Evolutionary conservation across 2,113 vertebrate species (phyloP), one percentile per base, ranked within the genome.

Genomic region (Telmatochromis bifrenatus): DNA sequence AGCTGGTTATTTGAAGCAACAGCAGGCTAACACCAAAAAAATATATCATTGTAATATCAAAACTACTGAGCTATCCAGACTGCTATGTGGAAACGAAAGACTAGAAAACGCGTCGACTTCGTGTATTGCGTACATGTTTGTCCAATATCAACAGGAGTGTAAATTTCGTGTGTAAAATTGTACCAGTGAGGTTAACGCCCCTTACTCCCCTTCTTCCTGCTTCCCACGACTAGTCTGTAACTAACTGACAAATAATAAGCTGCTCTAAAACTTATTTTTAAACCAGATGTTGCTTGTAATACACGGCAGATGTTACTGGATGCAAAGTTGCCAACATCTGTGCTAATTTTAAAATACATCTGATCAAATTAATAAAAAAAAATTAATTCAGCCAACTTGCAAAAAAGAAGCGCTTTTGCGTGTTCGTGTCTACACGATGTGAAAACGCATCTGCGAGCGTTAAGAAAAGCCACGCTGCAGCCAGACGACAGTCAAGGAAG

Each of bases 401-500:
- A 5, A 37, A 37, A 65, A 65, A 8, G 7, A 65, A 8, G 75
- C 47, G 60, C 73, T 21, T 51, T 58, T n/a, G 28, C 39, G 60
- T 45, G 53, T 3, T 54, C 58, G 6, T 37, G 21, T 80, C 17
- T 3, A 54, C 77, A 62, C 9, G n/a, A 65, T 86, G 68, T 85
- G 82, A 84, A 42, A 39, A 85, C 19, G 7, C 7, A 42, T 10
- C 0, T 13, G 2, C 23, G 23, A n/a, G 23, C 51, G 9, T 75
- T 49, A 42, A 42, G 9, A 19, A 49, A 45, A 88, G 85, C 45
- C 85, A 77, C 77, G 73, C 19, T 81, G 65, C 86, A 81, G 84
- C n/a, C 70, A 55, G 77, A 39, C 21, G 60, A 87, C 23, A n/a
- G 68, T 92, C 87, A 82, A 93, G 94, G 94, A 96, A 96, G 95